Base-by-base conservation (phyloP, 2,888 invertebrate genomes). In the Ypsolopha sequella region DNA sequence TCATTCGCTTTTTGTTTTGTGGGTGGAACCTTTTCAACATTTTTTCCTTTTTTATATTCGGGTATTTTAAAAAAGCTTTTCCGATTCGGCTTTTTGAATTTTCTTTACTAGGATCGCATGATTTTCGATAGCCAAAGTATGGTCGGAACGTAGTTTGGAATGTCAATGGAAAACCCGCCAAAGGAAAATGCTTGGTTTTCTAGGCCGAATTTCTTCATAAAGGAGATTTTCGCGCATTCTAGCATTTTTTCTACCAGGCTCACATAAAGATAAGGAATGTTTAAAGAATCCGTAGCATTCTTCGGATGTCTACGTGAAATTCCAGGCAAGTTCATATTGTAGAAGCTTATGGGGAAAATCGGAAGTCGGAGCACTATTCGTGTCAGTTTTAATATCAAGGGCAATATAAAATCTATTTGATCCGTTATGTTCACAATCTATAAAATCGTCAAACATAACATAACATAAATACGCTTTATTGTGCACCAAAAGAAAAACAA, bases 191-290 rank as follows among this genome's bases (percentile, higher is more conserved):
- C 52, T 58, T 55, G 54, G 56, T 65, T 52, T 52, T 50, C 46
- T 50, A 51, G 48, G 38, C 45, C 50, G 41, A 44, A 68, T 64
- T 60, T 63, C 67, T 70, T 71, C 73, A 73, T 79, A 78, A 70
- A 74, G 81, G 66, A 78, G 76, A 73, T 80, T 82, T 87, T 87
- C 86, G 82, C 86, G 81, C 86, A 87, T 78, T 80, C 68, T 80
- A 74, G 76, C 73, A 86, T 86, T 85, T 80, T 81, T 73, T 63
- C 55, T 58, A 87, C 82, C 63, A 80, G 85, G 85, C 55, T 35
- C 52, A 45, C 73, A 86, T 66, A 56, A 63, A 49, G 11, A n/a
- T 6, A 14, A 51, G 56, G 64, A 65, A 64, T 56, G 64, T 60
- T 47, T 24, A 36, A 65, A 61, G 66, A 71, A 79, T 66, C 63